Evolutionary conservation across 2,797 vertebrate genomes (phyloP), one percentile per base, ranked within the genome.

Genomic region (Tapirus indicus): DNA sequence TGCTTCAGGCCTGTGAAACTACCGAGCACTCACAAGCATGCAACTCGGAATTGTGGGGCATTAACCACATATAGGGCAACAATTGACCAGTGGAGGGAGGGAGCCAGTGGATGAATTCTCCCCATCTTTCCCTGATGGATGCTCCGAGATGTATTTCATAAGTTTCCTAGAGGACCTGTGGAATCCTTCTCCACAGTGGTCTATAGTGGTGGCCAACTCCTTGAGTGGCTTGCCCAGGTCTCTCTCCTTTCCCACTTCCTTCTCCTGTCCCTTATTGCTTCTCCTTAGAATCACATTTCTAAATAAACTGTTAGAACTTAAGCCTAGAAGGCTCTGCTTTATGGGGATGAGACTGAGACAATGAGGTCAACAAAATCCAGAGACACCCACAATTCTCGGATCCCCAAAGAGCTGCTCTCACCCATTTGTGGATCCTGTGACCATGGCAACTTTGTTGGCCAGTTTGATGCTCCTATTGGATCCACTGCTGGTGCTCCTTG

Each of bases 381-480:
- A 87, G 47, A 32, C 1, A 29, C 9, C 14, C 35, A 71, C 32
- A 71, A 5, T 80, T 86, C 41, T 4, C 0, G 3, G 38, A 52
- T 85, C 60, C 64, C 41, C 71, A n/a, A 86, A 60, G 18, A 35
- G 52, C n/a, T 92, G 18, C 13, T 77, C 94, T 99, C 98, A 99
- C 99, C 99, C 99, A 85, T 99, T 99, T 89, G 99, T 99, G 88
- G 99, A 99, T 83, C 99, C 99, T 16, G 99, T 99, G 78, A 99
- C 98, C 97, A 99, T 98, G 75, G 99, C 99, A 16, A 99, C 99
- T 97, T 99, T 99, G 93, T 99, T 99, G 60, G 98, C 96, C 35
- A 99, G 98, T 72, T 84, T 84, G 74, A 6, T 21, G 3, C 47
- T 77, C 6, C 12, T 21, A 0, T 21, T 58, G 18, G 32, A 25